Evolutionary conservation across 1,140 invertebrate genomes (phyloP).

Genomic region (Daktulosphaira vitifoliae): DNA sequence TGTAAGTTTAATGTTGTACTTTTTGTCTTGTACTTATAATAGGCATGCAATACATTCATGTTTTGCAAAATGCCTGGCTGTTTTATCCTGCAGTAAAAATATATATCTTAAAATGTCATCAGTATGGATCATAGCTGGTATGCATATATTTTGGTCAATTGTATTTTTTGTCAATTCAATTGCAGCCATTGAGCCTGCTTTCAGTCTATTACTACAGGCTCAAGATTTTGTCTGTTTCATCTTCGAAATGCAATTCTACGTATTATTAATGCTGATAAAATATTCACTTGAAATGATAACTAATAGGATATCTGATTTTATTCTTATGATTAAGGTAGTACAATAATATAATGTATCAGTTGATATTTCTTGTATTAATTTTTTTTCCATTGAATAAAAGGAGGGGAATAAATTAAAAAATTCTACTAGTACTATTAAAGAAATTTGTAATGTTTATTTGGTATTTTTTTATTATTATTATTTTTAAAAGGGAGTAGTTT

Average conservation of each 20-base stretch:
- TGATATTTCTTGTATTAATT: too few relatives aligned
- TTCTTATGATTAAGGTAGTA: conserved; percentile 28
- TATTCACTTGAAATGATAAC: conserved; percentile 26
- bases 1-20: conserved; percentile 25
- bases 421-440: too few relatives aligned
- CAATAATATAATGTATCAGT: background rate
- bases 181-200: background rate
- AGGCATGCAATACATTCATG: conserved; percentile 12
- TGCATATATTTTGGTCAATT: conserved; percentile 27
- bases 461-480: too few relatives aligned
- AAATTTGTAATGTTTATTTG: too few relatives aligned
- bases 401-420: too few relatives aligned
- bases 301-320: conserved; percentile 26
- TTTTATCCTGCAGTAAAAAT: conserved; percentile 23
- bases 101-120: conserved; percentile 25
- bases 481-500: too few relatives aligned
- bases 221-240: conserved; percentile 25
- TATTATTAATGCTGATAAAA: conserved; percentile 25
- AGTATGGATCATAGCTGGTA: conserved; percentile 13
- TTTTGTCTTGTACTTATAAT: conserved; percentile 26
- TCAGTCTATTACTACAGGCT: conserved; percentile 12
- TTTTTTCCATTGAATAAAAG: too few relatives aligned
- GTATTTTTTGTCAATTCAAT: conserved; percentile 29
- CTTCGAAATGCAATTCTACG: conserved; percentile 27
- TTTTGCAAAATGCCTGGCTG: conserved; percentile 12